Evolutionary conservation across 1,140 invertebrate species (phyloP), one percentile per base, ranked within the genome.

Genomic region (Heliconius hermathena): DNA sequence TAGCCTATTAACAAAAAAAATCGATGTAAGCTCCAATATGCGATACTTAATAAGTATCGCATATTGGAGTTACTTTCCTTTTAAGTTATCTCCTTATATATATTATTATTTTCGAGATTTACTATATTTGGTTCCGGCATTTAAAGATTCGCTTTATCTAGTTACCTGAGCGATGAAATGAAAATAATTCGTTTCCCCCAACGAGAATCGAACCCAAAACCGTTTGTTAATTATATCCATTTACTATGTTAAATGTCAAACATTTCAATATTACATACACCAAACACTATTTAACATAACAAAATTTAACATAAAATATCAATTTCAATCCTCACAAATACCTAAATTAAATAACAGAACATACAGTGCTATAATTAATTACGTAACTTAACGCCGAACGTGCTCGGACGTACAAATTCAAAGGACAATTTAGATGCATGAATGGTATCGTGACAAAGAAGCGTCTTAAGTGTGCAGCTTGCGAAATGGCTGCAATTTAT

Each of bases 1-100:
- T 95, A 96, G 5, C 94, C 95, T 88, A 94, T 81, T 77, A 11
- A 60, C 8, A 60, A 66, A 29, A 66, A 13, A 29, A 18, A 22
- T 22, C 9, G 6, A 11, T 22, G 3, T 22, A n/a, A 22, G 8
- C 20, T n/a, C n/a, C n/a, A n/a, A n/a, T n/a, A n/a, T n/a, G n/a
- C n/a, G n/a, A n/a, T n/a, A n/a, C n/a, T 57, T 22, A 22, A 22
- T 20, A 54, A 3, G 16, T 16, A 16, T 46, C 4, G 41, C 41
- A 46, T 4, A 46, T 16, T 46, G 4, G 13, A 3, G 4, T 46
- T 13, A 46, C 13, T 13, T 46, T 46, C 5, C 38, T 36, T 36
- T 46, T 11, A 46, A 46, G 41, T 46, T 13, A 46, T 46, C 41
- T 11, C 41, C 13, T 11, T 11, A 29, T 29, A 29, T 29, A 29